Evolutionary conservation across 1,140 invertebrate genomes (phyloP), one percentile per base, ranked within the genome.

Genomic region (Caerostris extrusa): DNA sequence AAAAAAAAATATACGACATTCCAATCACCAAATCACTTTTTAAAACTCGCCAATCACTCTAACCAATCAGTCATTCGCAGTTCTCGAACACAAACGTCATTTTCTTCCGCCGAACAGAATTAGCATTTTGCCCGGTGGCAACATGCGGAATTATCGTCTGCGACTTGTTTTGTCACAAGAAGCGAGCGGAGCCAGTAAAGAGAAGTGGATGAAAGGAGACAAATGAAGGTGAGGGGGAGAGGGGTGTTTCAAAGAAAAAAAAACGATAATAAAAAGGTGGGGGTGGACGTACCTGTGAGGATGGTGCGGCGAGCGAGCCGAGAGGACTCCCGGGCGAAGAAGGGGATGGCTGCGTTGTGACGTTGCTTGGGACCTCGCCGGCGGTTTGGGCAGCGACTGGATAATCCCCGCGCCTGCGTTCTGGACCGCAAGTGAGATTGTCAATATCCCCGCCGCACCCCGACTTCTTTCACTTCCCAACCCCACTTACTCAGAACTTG

Each of bases 371-470:
- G 69, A 10, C 34, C 71, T 77, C 71, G 50, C 34, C 50, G 71
- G 10, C 82, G 55, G 82, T 57, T 85, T 58, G 82, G 82, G 55
- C 56, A 85, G 82, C 55, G 82, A 85, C 55, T 58, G 82, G 82
- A 56, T 85, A 85, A 57, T 85, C 82, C 82, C 82, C 56, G 82
- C 82, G 82, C 82, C 82, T 85, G 82, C 82, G 82, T 85, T 85
- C 82, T 85, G 5, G 14, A 8, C 82, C 55, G 82, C 82, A 85
- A 56, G 53, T 85, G 56, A 55, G 82, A 58, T 85, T 85, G 82
- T 58, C 56, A 85, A 85, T 85, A 57, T 55, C 82, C 53, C 71
- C 71, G 71, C 71, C 61, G 17, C 71, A 81, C 71, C 12, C 50
- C 57, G 5, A 57, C 55, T 17, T n/a, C 34, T 77, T 77, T 12